phyloP scores from a whole-genome alignment of 2,888 invertebrate genomes.

The Platycnemis pennipes region DNA sequence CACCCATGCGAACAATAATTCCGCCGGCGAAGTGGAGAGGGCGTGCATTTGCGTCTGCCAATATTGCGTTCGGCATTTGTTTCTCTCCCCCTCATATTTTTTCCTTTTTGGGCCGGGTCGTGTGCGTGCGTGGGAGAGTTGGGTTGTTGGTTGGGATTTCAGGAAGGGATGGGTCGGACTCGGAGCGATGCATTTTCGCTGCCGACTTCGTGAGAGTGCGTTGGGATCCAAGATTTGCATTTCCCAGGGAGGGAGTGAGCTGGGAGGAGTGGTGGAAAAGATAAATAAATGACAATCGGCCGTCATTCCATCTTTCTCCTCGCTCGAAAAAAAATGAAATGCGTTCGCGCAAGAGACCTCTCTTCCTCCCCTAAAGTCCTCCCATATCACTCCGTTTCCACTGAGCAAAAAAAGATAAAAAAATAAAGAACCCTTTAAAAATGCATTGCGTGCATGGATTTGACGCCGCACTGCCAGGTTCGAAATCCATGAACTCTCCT shows the following conservation, averaged over 20 bases:
- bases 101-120: neutral
- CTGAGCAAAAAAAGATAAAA: no score
- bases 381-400: no score
- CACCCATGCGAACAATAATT: slow-evolving; percentile 12
- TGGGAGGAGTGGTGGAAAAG: neutral
- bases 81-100: neutral
- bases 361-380: no score
- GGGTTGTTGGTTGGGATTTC: neutral
- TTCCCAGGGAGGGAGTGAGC: neutral
- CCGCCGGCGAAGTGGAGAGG: slow-evolving; percentile 21
- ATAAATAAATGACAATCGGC: neutral
- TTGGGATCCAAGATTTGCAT: neutral
- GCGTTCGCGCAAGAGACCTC: no score
- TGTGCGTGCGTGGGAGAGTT: neutral
- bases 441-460: neutral
- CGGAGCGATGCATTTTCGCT: neutral
- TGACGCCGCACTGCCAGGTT: no score
- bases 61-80: slow-evolving; percentile 27
- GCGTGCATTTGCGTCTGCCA: slow-evolving; percentile 6
- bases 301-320: neutral
- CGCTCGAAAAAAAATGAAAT: neutral
- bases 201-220: neutral
- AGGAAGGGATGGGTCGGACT: neutral
- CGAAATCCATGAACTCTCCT: neutral
- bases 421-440: neutral